Conservation (phyloP, 2,888 invertebrate species). For the Caenorhabditis wallacei region DNA sequence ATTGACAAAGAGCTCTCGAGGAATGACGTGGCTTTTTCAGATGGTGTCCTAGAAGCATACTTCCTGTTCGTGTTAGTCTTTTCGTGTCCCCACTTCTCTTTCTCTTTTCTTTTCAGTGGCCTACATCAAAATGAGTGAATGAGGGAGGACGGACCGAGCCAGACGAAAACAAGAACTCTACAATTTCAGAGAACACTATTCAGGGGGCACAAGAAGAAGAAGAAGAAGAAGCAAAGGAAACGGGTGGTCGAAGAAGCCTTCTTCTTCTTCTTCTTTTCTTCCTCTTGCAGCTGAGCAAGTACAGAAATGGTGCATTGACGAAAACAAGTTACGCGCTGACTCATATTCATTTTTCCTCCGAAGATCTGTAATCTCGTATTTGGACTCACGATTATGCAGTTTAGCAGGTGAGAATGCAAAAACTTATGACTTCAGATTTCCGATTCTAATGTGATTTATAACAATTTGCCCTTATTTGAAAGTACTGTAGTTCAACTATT, state of each 20-base stretch:
- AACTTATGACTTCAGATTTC: background rate
- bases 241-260: conserved; percentile 17
- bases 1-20: background rate
- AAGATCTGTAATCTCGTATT: conserved; percentile 15
- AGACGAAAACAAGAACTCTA: conserved; percentile 31
- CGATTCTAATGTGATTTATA: too few relatives aligned
- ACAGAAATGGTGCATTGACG: conserved; percentile 37
- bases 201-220: conserved; percentile 1
- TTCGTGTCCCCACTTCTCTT: background rate
- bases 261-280: conserved; percentile 16
- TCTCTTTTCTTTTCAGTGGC: conserved; percentile 1
- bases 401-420: conserved; percentile 10
- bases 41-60: conserved; percentile 35
- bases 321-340: conserved; percentile 51
- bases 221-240: conserved; percentile 27
- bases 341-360: conserved; percentile 15
- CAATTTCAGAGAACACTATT: conserved; percentile 54
- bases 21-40: conserved; percentile 43
- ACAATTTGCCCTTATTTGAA: background rate
- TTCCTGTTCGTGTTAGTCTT: conserved; percentile 49
- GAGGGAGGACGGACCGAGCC: conserved; percentile 14
- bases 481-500: background rate
- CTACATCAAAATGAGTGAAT: conserved; percentile 32
- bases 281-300: conserved; percentile 42
- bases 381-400: conserved; percentile 4